Evolutionary conservation across 2,888 invertebrate species (phyloP).

Genomic region (Pecten maximus): DNA sequence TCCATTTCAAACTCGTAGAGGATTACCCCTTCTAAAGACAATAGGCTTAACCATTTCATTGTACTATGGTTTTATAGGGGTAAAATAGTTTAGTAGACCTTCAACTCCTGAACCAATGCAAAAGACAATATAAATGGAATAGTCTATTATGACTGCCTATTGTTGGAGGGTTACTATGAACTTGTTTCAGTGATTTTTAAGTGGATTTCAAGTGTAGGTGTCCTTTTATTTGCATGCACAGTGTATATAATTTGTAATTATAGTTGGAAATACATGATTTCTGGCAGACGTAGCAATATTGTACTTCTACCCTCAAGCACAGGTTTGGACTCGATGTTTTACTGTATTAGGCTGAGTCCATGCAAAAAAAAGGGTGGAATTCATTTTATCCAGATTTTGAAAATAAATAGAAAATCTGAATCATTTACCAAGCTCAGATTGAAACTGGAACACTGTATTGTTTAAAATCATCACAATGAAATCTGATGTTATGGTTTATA

Average conservation of each 20-base stretch:
- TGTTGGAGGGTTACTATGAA: not conserved
- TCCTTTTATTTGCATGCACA: not conserved
- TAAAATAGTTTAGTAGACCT: not conserved
- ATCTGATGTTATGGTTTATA: not conserved
- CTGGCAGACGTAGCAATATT: not conserved
- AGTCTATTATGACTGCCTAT: not conserved
- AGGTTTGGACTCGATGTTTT: not conserved
- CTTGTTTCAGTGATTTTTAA: not conserved
- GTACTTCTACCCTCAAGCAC: not conserved
- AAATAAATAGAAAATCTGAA: not conserved
- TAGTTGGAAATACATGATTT: not conserved
- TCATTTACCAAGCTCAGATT: not conserved
- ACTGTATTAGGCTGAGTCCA: not conserved
- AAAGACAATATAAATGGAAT: not conserved
- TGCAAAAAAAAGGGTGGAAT: not conserved
- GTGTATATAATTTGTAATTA: not conserved
- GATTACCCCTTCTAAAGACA: not conserved
- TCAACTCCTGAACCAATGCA: not conserved
- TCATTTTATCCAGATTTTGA: not conserved
- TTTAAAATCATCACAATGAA: not conserved
- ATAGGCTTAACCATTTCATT: not conserved
- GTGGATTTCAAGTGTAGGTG: not conserved
- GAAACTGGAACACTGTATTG: not conserved
- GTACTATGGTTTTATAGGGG: not conserved
- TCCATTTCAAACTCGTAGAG: not conserved